These are phyloP conservation scores for Clavelina lepadiformis DNA, from an alignment of 23 tunicate genomes.

Conservation along the genomic window DNA sequence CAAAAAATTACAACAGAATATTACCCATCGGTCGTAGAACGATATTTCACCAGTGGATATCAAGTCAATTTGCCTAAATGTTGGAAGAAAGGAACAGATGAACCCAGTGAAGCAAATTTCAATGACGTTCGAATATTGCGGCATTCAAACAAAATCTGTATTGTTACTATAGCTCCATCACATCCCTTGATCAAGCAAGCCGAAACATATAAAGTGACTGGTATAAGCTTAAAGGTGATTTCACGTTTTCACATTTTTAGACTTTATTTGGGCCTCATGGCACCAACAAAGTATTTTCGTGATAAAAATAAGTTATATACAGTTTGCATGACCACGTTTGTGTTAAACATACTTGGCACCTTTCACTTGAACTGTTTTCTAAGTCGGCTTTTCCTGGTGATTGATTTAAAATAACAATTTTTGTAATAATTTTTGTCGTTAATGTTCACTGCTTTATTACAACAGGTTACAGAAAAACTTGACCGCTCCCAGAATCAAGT, in stretches of 20 bases:
- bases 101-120: constrained; percentile 7
- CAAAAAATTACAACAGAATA: too few species aligned
- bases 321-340: too few species aligned
- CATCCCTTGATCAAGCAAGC: constrained; percentile 43
- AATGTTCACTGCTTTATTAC: not conserved
- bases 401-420: too few species aligned
- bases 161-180: constrained; percentile 70
- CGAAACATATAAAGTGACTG: constrained; percentile 5
- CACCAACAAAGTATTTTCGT: too few species aligned
- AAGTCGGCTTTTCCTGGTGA: too few species aligned
- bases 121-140: constrained; percentile 65
- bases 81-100: not conserved
- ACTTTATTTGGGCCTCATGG: not conserved
- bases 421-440: too few species aligned
- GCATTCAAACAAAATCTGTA: constrained; percentile 75
- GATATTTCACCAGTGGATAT: constrained; percentile 63
- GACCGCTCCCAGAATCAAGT: constrained; percentile 56
- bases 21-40: constrained; percentile 51
- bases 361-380: too few species aligned
- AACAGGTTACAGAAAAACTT: constrained; percentile 62
- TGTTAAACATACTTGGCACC: too few species aligned
- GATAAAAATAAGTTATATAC: too few species aligned
- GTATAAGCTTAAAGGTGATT: constrained; percentile 36
- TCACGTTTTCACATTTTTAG: not conserved
- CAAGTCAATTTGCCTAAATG: constrained; percentile 66